These are phyloP conservation scores for Micrasema longulum DNA, from an alignment of 1,140 invertebrate genomes.

Conservation along the genomic window DNA sequence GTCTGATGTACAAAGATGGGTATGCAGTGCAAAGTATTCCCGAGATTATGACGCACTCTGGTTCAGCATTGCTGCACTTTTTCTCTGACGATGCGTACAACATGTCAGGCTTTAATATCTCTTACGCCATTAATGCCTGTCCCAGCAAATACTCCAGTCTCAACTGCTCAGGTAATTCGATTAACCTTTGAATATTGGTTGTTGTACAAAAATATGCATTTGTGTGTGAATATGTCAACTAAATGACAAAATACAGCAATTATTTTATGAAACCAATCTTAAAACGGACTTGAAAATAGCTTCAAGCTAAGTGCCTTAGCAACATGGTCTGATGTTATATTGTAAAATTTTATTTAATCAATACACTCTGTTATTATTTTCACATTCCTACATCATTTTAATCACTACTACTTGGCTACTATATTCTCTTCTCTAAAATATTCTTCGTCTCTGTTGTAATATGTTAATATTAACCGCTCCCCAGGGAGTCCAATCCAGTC, in stretches of 20 bases:
- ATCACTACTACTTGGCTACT: too few species aligned
- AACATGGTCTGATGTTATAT: too few species aligned
- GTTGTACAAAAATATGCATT: background rate
- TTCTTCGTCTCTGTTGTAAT: too few species aligned
- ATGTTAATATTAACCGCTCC: too few species aligned
- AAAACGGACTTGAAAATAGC: background rate
- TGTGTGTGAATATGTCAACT: background rate
- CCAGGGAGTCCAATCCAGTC: too few species aligned
- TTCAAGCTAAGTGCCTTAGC: too few species aligned
- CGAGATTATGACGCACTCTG: constrained; percentile 87
- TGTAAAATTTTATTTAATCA: too few species aligned
- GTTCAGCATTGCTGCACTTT: constrained; percentile 91
- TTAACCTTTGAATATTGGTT: background rate
- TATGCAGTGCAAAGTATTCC: constrained; percentile 82
- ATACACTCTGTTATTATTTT: too few species aligned
- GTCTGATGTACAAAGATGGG: constrained; percentile 85
- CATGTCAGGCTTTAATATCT: constrained; percentile 96
- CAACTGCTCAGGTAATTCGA: constrained; percentile 68
- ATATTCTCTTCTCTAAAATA: too few species aligned
- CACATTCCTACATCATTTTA: too few species aligned
- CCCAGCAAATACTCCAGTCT: constrained; percentile 71
- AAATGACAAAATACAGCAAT: background rate
- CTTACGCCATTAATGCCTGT: constrained; percentile 84
- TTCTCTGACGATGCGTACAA: constrained; percentile 98
- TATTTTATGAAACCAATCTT: background rate